Percentiles rank a stretch among this genome's conserved stretches.
phyloP scores from a whole-genome alignment of 2,888 invertebrate species.

The Melikaiella ostensackeni region DNA sequence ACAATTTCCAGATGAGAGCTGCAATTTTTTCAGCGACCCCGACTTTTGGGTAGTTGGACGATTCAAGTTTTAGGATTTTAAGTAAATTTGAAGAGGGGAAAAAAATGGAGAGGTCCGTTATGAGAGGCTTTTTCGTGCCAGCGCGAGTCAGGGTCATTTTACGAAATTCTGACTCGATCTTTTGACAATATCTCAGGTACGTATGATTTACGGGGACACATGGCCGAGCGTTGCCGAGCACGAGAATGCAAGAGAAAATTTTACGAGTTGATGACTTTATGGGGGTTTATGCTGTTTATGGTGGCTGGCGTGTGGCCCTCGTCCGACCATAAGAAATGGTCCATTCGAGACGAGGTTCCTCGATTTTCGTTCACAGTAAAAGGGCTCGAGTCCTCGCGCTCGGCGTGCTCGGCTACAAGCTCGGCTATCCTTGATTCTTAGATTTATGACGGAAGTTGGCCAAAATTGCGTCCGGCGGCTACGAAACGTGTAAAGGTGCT shows the following conservation, averaged over 20 bases:
- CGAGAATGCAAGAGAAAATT: slow-evolving; percentile 61
- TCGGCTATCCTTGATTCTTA: slow-evolving; percentile 48
- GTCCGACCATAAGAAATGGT: slow-evolving; percentile 69
- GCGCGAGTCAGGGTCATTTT: slow-evolving; percentile 47
- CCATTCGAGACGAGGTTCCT: slow-evolving; percentile 48
- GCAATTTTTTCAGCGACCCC: not conserved
- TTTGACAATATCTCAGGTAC: slow-evolving; percentile 51
- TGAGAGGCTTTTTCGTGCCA: slow-evolving; percentile 6
- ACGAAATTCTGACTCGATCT: slow-evolving; percentile 48
- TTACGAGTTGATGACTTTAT: slow-evolving; percentile 71
- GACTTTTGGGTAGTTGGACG: not conserved
- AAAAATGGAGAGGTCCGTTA: slow-evolving; percentile 2
- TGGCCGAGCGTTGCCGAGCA: slow-evolving; percentile 1
- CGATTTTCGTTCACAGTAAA: slow-evolving; percentile 44
- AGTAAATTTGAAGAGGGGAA: not conserved
- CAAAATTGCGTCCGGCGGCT: slow-evolving; percentile 40
- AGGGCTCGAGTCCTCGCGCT: slow-evolving; percentile 39
- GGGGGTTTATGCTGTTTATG: slow-evolving; percentile 71
- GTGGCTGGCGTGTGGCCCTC: slow-evolving; percentile 74
- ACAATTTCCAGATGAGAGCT: not conserved
- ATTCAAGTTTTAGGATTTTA: not conserved
- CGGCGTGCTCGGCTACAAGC: too few relatives aligned
- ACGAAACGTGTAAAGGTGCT: slow-evolving; percentile 41
- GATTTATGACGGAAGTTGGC: slow-evolving; percentile 49
- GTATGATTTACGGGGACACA: slow-evolving; percentile 60